These are phyloP conservation scores for Pogona vitticeps DNA, from an alignment of 2,113 vertebrate species.

Conservation along the genomic window DNA sequence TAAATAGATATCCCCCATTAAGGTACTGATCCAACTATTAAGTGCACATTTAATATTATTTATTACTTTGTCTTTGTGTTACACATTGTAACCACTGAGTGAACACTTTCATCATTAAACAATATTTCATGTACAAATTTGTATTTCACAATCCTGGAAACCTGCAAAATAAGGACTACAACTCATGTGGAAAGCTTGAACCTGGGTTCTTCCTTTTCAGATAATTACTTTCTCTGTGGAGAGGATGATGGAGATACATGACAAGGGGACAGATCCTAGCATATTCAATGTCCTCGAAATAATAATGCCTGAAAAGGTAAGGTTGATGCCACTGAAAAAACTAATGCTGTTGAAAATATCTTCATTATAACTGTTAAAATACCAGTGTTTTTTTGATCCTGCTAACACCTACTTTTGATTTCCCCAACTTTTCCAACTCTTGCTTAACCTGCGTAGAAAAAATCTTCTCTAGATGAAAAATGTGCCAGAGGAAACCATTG, in stretches of 20 bases:
- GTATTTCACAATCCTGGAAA: background rate
- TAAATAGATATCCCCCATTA: background rate
- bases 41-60: too few species aligned
- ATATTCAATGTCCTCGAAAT: background rate
- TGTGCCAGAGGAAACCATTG: too few species aligned
- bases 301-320: background rate
- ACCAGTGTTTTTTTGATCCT: background rate
- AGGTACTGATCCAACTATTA: background rate
- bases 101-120: background rate
- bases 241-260: background rate
- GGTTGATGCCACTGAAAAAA: background rate
- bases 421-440: background rate
- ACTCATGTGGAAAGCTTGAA: background rate
- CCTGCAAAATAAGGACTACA: background rate
- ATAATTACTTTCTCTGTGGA: background rate
- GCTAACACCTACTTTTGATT: background rate
- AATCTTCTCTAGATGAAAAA: background rate
- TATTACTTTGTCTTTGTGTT: too few species aligned
- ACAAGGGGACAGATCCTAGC: background rate
- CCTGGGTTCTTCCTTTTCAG: background rate
- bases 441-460: background rate
- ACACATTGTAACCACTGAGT: background rate
- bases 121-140: background rate
- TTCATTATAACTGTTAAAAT: too few species aligned
- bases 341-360: background rate